Base-by-base conservation (phyloP, 1,140 invertebrate genomes). In the Subanguina moxae region DNA sequence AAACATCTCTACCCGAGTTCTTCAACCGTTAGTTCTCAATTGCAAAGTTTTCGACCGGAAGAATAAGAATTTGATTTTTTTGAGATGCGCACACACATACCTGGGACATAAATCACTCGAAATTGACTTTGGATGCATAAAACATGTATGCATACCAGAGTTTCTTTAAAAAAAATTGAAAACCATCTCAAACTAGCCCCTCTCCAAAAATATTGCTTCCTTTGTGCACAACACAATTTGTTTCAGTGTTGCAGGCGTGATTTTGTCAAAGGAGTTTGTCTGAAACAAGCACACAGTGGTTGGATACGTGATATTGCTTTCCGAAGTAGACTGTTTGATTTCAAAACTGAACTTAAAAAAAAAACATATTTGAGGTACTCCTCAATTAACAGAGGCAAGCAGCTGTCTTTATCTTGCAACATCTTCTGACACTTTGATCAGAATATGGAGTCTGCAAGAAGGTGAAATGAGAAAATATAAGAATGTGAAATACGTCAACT, bases 261-360 rank as follows among this genome's bases (percentile, higher is more conserved):
- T 25, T 61, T 61, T 61, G 28, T 21, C 3, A 19, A 61, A 25
- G 38, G 38, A 61, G 28, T 61, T 25, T 30, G 5, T 8, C n/a
- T 61, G 21, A 30, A 7, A 21, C 58, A 61, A 43, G n/a, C n/a
- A 30, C 27, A 30, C n/a, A 30, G 38, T 61, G 58, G 19, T 61
- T 61, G 58, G 58, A 43, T 61, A n/a, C 5, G 58, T 5, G 38
- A 30, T 30, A 8, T 61, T 19, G 58, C 58, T 21, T 61, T 61
- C 27, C 58, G 58, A 21, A 28, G 58, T 61, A 43, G 27, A 13
- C 8, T 25, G 5, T 19, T 61, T 58, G 11, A 61, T 3, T 61
- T 52, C 3, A 21, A 52, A 52, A 52, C 3, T 52, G 3, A 52
- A 7, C 23, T 21, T 45, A 45, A n/a, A 25, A 25, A 3, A 19